Percentiles rank a stretch among this genome's conserved stretches.
phyloP scores from a whole-genome alignment of 2,797 vertebrate genomes.

The Pelodytes ibericus region DNA sequence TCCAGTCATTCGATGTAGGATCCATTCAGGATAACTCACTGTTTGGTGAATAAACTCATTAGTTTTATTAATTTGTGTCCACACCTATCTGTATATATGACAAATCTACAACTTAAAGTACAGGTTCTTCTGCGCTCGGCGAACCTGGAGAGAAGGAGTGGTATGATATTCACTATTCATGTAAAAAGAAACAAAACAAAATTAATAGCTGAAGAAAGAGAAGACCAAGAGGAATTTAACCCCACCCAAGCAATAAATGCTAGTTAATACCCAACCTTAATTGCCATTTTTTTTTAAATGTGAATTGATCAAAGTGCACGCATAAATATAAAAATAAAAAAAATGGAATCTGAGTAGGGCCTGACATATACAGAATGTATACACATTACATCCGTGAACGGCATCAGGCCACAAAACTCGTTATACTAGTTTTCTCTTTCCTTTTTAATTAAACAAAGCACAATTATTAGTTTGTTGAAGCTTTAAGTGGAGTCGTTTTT shows the following conservation, averaged over 20 bases:
- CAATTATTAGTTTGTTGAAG: slow-evolving; percentile 23
- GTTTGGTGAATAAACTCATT: too few relatives aligned
- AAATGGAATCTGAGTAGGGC: slow-evolving; percentile 64
- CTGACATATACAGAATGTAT: slow-evolving; percentile 61
- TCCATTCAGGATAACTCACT: too few relatives aligned
- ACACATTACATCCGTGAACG: slow-evolving; percentile 56
- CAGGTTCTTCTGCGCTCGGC: neutral
- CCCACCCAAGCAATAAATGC: slow-evolving; percentile 39
- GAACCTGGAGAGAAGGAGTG: slow-evolving; percentile 24
- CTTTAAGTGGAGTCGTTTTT: slow-evolving; percentile 19
- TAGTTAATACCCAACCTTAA: slow-evolving; percentile 39
- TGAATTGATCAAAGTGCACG: slow-evolving; percentile 44
- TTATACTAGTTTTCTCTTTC: slow-evolving; percentile 29
- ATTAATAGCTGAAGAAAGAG: slow-evolving; percentile 42
- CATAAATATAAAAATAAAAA: slow-evolving; percentile 50
- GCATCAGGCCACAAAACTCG: slow-evolving; percentile 37
- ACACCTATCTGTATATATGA: neutral
- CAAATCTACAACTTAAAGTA: neutral
- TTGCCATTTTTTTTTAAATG: slow-evolving; percentile 26
- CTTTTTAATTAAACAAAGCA: slow-evolving; percentile 34
- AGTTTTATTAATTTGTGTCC: too few relatives aligned
- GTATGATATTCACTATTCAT: slow-evolving; percentile 38
- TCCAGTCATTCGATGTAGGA: too few relatives aligned
- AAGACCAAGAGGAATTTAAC: slow-evolving; percentile 26
- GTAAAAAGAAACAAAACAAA: slow-evolving; percentile 34